Evolutionary conservation across 2,113 vertebrate species (phyloP).

Genomic region (Tympanuchus pallidicinctus): DNA sequence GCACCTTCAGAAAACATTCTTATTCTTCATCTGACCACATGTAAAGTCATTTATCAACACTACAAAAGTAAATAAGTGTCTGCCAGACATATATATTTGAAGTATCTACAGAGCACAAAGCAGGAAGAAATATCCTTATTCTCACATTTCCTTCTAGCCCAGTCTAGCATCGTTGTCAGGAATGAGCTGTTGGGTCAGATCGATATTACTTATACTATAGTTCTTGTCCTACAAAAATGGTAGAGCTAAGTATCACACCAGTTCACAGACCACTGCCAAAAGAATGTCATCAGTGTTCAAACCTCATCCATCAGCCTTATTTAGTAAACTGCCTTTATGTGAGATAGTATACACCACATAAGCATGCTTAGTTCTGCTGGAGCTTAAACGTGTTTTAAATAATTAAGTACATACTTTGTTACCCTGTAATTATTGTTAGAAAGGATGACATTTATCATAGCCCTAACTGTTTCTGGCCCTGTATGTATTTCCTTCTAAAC

Average conservation of each 20-base stretch:
- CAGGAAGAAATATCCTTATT: not conserved
- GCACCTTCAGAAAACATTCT: not conserved
- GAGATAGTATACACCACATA: not conserved
- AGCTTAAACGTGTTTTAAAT: not conserved
- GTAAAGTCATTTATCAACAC: not conserved
- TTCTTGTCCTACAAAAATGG: not conserved
- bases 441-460: not conserved
- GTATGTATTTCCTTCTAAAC: not conserved
- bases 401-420: not conserved
- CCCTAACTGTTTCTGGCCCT: not conserved
- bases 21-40: not conserved
- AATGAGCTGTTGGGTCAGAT: not conserved
- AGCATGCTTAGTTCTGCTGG: not conserved
- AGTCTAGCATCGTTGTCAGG: not conserved
- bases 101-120: not conserved
- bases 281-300: not conserved
- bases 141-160: not conserved
- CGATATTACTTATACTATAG: fast-evolving
- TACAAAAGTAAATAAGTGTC: not conserved
- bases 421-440: not conserved
- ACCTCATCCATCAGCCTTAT: not conserved
- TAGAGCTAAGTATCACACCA: not conserved
- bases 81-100: not conserved
- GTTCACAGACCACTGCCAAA: not conserved
- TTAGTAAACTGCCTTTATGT: not conserved